phyloP scores from a whole-genome alignment of 1,140 invertebrate species.

The Euglossa dilemma region DNA sequence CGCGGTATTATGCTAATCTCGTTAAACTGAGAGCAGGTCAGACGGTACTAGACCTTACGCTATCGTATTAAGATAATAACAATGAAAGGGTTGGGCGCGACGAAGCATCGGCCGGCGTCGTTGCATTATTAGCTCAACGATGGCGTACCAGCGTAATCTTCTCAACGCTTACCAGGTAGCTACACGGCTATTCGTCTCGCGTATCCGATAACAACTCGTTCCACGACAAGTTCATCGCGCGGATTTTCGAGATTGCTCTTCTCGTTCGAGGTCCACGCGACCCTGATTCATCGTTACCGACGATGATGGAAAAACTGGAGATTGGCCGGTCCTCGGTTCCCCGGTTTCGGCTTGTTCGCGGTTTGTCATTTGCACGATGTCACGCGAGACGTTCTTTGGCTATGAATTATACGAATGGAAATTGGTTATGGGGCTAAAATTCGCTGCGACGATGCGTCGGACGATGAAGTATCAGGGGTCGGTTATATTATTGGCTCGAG shows the following conservation, averaged over 20 bases:
- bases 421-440: not conserved
- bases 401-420: not conserved
- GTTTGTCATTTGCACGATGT: not conserved
- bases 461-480: too few species aligned
- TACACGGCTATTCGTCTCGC: constrained; percentile 52
- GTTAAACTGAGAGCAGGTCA: constrained; percentile 74
- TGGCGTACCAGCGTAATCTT: constrained; percentile 58
- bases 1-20: constrained; percentile 76
- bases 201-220: constrained; percentile 56
- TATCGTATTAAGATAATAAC: constrained; percentile 76
- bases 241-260: not conserved
- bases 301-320: not conserved
- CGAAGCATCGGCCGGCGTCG: constrained; percentile 56
- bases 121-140: constrained; percentile 62
- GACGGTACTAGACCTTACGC: constrained; percentile 71
- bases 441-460: too few species aligned
- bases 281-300: not conserved
- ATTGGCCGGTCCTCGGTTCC: not conserved
- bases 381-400: not conserved
- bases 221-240: constrained; percentile 18
- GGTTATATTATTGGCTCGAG: too few species aligned
- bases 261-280: not conserved
- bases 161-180: constrained; percentile 51
- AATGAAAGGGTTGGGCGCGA: constrained; percentile 67
- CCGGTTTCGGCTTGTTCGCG: not conserved